Conservation (phyloP, 2,797 vertebrate genomes). For the Graptemys geographica region DNA sequence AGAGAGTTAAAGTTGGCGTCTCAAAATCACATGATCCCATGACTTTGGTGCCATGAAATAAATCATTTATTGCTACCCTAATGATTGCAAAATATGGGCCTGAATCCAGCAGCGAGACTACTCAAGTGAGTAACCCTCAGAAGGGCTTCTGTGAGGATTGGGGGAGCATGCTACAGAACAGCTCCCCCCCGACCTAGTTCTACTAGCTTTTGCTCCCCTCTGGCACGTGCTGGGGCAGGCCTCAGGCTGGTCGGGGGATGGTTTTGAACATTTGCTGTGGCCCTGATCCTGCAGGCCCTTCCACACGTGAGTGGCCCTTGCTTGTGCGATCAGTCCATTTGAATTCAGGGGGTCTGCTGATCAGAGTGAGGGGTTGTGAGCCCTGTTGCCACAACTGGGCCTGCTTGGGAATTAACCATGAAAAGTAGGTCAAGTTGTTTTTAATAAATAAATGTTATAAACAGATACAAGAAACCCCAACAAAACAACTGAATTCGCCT, state of each 20-base stretch:
- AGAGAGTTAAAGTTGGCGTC: neutral
- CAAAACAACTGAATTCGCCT: neutral
- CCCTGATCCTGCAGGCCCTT: neutral
- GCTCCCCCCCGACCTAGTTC: neutral
- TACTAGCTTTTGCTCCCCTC: neutral
- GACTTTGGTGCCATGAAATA: neutral
- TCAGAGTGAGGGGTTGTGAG: neutral
- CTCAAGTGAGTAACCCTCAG: neutral
- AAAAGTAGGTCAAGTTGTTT: no score
- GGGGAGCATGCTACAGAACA: neutral
- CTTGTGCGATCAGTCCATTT: neutral
- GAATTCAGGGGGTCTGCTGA: neutral
- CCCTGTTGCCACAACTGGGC: no score
- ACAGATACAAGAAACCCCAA: neutral
- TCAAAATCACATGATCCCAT: neutral
- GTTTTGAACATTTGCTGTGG: neutral
- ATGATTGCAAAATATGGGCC: neutral
- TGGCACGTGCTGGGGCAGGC: neutral
- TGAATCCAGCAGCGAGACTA: neutral
- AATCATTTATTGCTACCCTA: neutral
- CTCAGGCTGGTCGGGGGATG: neutral
- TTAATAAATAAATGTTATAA: neutral
- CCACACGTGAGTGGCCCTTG: neutral
- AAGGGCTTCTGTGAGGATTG: neutral
- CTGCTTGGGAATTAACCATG: no score